Evolutionary conservation across 2,888 invertebrate genomes (phyloP), one percentile per base, ranked within the genome.

Genomic region (Malachius bipustulatus): DNA sequence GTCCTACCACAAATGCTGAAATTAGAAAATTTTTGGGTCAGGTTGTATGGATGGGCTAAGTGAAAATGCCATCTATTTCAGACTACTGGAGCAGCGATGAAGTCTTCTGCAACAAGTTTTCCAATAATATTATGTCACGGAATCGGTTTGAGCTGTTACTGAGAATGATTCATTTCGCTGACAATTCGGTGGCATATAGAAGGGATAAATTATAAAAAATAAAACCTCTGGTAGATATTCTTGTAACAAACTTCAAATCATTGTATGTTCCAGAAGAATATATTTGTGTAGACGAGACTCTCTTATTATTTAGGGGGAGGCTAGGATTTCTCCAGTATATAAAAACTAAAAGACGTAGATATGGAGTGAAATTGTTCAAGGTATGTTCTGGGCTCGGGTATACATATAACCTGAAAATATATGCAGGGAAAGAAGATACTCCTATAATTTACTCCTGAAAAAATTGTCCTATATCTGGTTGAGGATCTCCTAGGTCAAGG

Each of bases 21-120:
- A 19, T 19, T 19, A 19, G 8, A 14, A n/a, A 10, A 12, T 32
- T 35, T 32, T n/a, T 37, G 26, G 39, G 14, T 14, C 36, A 32
- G 6, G 9, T 34, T 16, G 36, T 30, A 4, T 40, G 34, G 34
- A 34, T 37, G 37, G 34, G 40, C 10, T 14, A 37, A 13, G 30
- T 40, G 9, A 40, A 38, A 12, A 24, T 38, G 13, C 35, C 37
- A 8, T 29, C 37, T 14, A 30, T 40, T 16, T 14, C 11, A 15
- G 35, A 41, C 6, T 19, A 19, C 24, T 19, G 29, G 29, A 28
- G 29, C 11, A 28, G 6, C 11, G 29, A 28, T 28, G 29, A 28
- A 10, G 29, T 28, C 29, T 28, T 28, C 29, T n/a, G 29, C 11
- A 28, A 28, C 29, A 28, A 10, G 8, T 28, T 28, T 28, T 9